Evolutionary conservation across 2,113 vertebrate genomes (phyloP).

Genomic region (Columba livia): DNA sequence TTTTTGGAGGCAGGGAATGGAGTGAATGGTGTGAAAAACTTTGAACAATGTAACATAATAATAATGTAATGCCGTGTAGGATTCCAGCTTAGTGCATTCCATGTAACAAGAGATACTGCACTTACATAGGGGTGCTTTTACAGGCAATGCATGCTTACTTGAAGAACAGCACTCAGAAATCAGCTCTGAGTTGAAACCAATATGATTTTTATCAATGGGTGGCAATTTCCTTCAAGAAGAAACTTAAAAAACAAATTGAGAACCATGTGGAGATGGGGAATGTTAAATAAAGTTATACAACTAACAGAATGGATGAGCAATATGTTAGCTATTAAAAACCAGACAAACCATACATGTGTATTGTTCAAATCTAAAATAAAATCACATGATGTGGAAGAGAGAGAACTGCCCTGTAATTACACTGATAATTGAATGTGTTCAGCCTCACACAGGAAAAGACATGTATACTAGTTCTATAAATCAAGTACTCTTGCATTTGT

Average conservation of each 20-base stretch:
- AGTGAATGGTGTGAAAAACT: background rate
- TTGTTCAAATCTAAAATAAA: conserved; percentile 51
- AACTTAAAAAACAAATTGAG: background rate
- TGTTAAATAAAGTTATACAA: conserved; percentile 29
- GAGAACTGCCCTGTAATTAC: conserved; percentile 27
- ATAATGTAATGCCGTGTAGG: background rate
- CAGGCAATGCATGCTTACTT: background rate
- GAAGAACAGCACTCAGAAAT: background rate
- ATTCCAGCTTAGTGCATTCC: background rate
- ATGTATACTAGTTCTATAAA: background rate
- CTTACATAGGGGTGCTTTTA: background rate
- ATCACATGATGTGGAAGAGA: background rate
- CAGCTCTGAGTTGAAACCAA: background rate
- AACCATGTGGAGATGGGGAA: background rate
- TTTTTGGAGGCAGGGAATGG: background rate
- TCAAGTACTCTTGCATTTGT: background rate
- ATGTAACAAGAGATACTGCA: background rate
- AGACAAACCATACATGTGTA: conserved; percentile 25
- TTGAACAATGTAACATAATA: background rate
- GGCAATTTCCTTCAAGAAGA: background rate
- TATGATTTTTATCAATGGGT: background rate
- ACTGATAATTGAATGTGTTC: conserved; percentile 36
- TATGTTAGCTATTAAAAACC: conserved; percentile 52
- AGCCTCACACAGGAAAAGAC: background rate
- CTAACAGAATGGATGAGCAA: conserved; percentile 18